phyloP scores from a whole-genome alignment of 2,113 vertebrate species.

The Neodon shergylaensis region DNA sequence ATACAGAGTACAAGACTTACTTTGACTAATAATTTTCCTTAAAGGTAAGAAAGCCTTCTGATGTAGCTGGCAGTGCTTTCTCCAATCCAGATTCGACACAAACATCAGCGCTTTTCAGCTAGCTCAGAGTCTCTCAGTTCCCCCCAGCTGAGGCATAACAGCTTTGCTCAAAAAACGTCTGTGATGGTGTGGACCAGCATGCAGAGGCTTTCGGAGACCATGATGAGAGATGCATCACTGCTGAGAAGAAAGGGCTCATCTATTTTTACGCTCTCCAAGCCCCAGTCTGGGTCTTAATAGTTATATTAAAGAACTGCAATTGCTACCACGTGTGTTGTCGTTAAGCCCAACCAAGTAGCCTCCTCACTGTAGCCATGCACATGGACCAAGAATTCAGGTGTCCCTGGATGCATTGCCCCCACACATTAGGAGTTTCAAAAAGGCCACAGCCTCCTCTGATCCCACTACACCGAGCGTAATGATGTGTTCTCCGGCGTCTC shows the following conservation, averaged over 20 bases:
- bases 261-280: background rate
- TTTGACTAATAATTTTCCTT: constrained; percentile 9
- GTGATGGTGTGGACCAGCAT: background rate
- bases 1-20: background rate
- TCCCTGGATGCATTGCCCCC: background rate
- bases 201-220: background rate
- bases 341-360: background rate
- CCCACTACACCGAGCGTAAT: background rate
- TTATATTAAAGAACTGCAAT: background rate
- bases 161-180: background rate
- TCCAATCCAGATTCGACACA: background rate
- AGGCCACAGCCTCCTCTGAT: background rate
- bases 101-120: background rate
- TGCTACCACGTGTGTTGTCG: background rate
- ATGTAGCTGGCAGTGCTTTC: background rate
- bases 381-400: background rate
- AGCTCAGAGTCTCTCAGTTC: background rate
- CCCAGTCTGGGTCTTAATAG: background rate
- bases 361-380: background rate
- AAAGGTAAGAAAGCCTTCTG: constrained; percentile 26
- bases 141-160: background rate
- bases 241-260: background rate
- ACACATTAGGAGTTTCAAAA: constrained; percentile 1
- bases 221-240: background rate
- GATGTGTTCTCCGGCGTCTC: constrained; percentile 65